Base-by-base conservation (phyloP, 2,888 invertebrate genomes). In the Gerris lacustris region DNA sequence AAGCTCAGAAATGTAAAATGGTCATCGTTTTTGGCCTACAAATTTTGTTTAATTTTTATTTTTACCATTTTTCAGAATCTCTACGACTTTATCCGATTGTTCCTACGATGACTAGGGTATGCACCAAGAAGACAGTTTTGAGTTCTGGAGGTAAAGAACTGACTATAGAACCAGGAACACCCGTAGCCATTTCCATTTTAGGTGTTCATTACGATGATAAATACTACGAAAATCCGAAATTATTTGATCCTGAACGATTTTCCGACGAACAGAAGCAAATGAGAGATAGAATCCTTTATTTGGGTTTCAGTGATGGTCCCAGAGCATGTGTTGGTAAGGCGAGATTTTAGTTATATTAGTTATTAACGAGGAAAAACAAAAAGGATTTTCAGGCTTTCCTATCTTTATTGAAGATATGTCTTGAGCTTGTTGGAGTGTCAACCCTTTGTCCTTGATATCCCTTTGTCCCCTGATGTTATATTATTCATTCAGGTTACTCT, bases 51-150 rank as follows among this genome's bases (percentile, higher is more conserved):
- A 31, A 31, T 4, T 31, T 31, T 31, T 31, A 2, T 31, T 2
- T 31, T 31, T 31, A 31, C 31, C 31, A 31, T 31, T 31, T 71
- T 76, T 47, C 75, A 81, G 83, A 83, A 76, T 80, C 82, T 0
- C 75, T 83, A 15, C 77, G 83, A 45, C 79, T 80, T 67, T 81
- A 81, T 76, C 82, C 83, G 67, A 80, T 81, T 4, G 77, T 79
- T 0, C 73, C 78, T 6, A 66, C 77, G 7, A 72, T 81, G 7
- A 78, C 77, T 71, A 77, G 82, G 72, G 75, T 76, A 67, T 79
- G 81, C 43, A 74, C 74, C 11, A 15, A 45, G 17, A 64, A 17
- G 9, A 67, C 67, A 15, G 43, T 44, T 15, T 44, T 67, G 6
- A 31, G 11, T 7, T 66, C 17, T 9, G 66, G 66, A 9, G 67